Conservation (phyloP, 2,888 invertebrate species). For the Drosophila emarginata region DNA sequence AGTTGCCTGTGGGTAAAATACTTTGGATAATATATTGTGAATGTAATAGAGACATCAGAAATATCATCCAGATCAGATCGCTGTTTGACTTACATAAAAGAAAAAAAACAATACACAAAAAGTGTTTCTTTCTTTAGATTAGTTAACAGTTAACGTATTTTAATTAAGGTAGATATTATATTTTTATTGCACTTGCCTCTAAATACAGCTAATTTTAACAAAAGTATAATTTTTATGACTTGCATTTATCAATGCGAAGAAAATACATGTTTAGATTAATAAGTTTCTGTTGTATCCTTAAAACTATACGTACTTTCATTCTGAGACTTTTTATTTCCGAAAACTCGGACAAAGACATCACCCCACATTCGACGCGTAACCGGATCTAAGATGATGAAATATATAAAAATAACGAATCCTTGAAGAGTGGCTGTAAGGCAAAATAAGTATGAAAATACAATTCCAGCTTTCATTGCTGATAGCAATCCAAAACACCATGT, state of each 20-base stretch:
- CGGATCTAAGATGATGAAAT: slow-evolving; percentile 85
- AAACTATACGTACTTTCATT: slow-evolving; percentile 44
- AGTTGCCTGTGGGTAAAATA: no score
- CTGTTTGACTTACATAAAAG: no score
- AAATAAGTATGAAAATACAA: slow-evolving; percentile 85
- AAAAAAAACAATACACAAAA: no score
- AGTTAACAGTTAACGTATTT: no score
- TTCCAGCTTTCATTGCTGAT: slow-evolving; percentile 82
- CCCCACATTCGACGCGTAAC: slow-evolving; percentile 84
- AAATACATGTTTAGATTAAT: slow-evolving; percentile 26
- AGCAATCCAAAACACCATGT: slow-evolving; percentile 86
- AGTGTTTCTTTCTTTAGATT: no score
- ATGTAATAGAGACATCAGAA: no score
- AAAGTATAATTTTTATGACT: background rate
- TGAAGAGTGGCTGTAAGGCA: slow-evolving; percentile 86
- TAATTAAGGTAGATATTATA: background rate
- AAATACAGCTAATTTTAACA: background rate
- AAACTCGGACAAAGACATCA: slow-evolving; percentile 45
- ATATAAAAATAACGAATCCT: slow-evolving; percentile 85
- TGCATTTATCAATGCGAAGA: background rate
- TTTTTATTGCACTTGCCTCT: slow-evolving; percentile 3
- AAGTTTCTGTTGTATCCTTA: slow-evolving; percentile 56
- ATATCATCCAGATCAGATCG: no score
- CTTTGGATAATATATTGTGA: no score
- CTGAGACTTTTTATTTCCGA: slow-evolving; percentile 30